Evolutionary conservation across 2,113 vertebrate genomes (phyloP).

Genomic region (Lagenorhynchus albirostris): DNA sequence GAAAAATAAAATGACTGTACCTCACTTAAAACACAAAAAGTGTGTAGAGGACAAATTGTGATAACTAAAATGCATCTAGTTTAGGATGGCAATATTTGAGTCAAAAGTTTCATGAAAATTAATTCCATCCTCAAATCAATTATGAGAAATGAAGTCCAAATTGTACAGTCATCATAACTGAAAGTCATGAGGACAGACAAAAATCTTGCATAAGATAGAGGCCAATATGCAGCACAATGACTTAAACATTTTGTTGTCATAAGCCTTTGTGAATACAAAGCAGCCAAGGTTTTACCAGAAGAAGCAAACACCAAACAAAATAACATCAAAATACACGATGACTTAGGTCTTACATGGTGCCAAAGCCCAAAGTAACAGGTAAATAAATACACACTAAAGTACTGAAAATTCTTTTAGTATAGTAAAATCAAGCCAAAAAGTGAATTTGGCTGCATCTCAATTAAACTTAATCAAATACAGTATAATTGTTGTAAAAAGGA

Average conservation of each 20-base stretch:
- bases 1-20: conserved; percentile 27
- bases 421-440: background rate
- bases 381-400: background rate
- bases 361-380: background rate
- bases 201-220: background rate
- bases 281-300: background rate
- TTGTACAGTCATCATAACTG: background rate
- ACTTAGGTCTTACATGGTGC: background rate
- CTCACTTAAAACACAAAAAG: conserved; percentile 4
- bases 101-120: conserved; percentile 48
- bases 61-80: conserved; percentile 7
- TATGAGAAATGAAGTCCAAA: conserved; percentile 13
- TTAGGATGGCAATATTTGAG: background rate
- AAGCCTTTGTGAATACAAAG: background rate
- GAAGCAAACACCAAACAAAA: background rate
- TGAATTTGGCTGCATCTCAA: background rate
- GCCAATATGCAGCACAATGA: background rate
- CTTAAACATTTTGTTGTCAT: background rate
- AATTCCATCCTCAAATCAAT: conserved; percentile 40
- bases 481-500: background rate
- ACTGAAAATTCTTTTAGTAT: background rate
- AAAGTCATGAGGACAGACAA: background rate
- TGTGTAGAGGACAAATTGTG: conserved; percentile 10
- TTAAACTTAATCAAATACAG: background rate
- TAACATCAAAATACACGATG: background rate